phyloP scores from a whole-genome alignment of 2,797 vertebrate genomes.

The Discoglossus pictus region DNA sequence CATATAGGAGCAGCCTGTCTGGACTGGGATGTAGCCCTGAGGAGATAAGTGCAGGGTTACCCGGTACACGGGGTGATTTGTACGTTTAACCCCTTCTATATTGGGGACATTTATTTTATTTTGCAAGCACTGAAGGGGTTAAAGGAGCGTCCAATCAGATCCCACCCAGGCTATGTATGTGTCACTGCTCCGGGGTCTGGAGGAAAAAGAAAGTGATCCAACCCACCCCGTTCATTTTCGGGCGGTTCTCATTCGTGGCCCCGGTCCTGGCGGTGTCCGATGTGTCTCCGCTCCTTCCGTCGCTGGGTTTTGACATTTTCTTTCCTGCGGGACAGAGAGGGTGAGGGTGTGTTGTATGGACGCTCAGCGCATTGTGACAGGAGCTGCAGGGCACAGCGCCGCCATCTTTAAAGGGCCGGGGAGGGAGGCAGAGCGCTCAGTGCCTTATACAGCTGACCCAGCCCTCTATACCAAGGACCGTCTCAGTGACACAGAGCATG shows the following conservation, averaged over 20 bases:
- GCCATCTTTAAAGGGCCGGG: constrained; percentile 79
- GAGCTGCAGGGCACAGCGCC: constrained; percentile 62
- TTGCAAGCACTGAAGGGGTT: no score
- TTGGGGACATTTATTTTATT: no score
- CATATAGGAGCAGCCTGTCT: no score
- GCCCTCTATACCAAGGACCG: constrained; percentile 65
- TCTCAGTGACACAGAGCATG: constrained; percentile 59
- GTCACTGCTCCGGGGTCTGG: no score
- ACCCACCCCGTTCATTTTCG: constrained; percentile 89
- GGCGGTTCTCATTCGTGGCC: constrained; percentile 75
- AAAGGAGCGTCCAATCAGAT: no score
- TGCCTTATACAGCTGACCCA: constrained; percentile 72
- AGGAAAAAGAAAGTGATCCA: no score
- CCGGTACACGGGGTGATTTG: no score
- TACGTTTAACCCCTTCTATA: no score
- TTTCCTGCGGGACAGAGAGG: constrained; percentile 70
- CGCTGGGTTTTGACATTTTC: constrained; percentile 71
- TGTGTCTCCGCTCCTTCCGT: constrained; percentile 64
- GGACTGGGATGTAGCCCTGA: no score
- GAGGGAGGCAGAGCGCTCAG: constrained; percentile 59
- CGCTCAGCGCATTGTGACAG: constrained; percentile 57
- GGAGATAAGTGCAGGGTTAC: no score
- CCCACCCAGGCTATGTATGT: no score
- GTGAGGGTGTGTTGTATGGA: constrained; percentile 34
- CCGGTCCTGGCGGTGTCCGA: constrained; percentile 62